Base-by-base conservation (phyloP, 2,888 invertebrate genomes). In the Spicauda simplicius region DNA sequence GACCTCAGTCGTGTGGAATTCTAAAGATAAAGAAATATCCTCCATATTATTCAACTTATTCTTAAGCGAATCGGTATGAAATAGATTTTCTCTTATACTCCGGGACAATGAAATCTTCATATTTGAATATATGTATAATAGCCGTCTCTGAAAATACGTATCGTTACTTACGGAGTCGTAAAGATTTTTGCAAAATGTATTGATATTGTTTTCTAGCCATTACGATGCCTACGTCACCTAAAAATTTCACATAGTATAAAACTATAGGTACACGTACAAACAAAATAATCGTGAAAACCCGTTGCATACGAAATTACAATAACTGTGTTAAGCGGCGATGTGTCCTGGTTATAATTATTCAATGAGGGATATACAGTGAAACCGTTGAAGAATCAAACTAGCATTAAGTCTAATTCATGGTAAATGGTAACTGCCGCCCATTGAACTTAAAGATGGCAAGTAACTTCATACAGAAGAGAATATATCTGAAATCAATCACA, bases 1-100 rank as follows among this genome's bases (percentile, higher is more conserved):
- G 41, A 41, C 41, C 41, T 41, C 53, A 53, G 18, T 53, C 53
- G 53, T 53, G 53, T 53, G 53, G 53, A 53, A 53, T 18, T 20
- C 20, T 53, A 11, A 20, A 53, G 53, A 53, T 53, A 53, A 53
- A 53, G 41, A 33, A 16, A 20, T 20, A 53, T 53, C 10, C 20
- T 12, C 19, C 53, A 12, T 12, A 53, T 53, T 53, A 53, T 19
- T 53, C 53, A 18, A 20, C 41, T 41, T 14, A 41, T 14, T 12
- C 12, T 14, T 41, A 41, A 41, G 14, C 41, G 41, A 41, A 41
- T 41, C 41, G 41, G 41, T 41, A 41, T 33, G 14, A 41, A 41
- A 41, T 41, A 41, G 41, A 41, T 41, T 41, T 41, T 14, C 41
- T 18, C 53, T 53, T 53, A 53, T 20, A 18, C 11, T 25, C 19